Evolutionary conservation across 2,113 vertebrate species (phyloP), one percentile per base, ranked within the genome.

Genomic region (Neogale vison): DNA sequence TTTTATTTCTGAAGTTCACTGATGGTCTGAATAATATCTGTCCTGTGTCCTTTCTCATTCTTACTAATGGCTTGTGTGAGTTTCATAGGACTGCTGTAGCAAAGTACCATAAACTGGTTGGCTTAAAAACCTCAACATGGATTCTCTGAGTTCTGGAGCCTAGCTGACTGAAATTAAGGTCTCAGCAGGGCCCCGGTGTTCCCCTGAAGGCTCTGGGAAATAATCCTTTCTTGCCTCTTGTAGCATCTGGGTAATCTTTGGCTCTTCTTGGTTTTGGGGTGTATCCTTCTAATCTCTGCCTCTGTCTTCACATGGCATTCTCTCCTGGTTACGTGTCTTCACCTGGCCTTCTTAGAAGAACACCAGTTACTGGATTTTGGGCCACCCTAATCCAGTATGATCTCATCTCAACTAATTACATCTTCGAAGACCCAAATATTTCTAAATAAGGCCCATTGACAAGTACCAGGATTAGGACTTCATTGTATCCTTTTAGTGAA

Each of bases 1-100:
- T 91, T 92, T 90, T 7, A 29, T 95, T 95, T 89, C 71, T 93
- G 57, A 92, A 92, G 72, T 95, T 80, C 15, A 86, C 1, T 26
- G n/a, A 17, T 91, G 6, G 4, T 26, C 20, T 90, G 71, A n/a
- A n/a, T 89, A n/a, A n/a, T 77, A 76, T 10, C 87, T 92, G 36
- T 89, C 63, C 55, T 79, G 4, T 31, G 12, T 71, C 21, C 13
- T 91, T 92, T 57, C 36, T 79, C 8, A 50, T 95, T 93, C 21
- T 65, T 39, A 12, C 80, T 84, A 81, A 74, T 77, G 7, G 8
- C 23, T 42, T 61, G 5, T 81, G 9, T 87, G 95, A 69, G 12
- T 93, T 80, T 93, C 20, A 57, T 31, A 57, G 2, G 50, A 15
- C 23, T 82, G 18, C 42, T 9, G 4, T 93, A 77, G 36, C 36